Evolutionary conservation across 2,888 invertebrate species (phyloP).

Genomic region (Odontomyia ornata): DNA sequence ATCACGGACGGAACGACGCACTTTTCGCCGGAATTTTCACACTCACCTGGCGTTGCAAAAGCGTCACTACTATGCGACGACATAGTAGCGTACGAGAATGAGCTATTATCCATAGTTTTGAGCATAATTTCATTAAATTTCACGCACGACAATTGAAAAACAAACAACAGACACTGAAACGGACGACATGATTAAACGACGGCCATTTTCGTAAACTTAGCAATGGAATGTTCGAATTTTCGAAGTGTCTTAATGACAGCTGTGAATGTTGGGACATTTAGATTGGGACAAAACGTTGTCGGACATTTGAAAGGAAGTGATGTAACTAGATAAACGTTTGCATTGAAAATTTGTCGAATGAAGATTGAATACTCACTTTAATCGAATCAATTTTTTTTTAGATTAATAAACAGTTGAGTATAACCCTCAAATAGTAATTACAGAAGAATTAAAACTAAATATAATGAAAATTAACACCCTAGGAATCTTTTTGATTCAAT

Average conservation of each 20-base stretch:
- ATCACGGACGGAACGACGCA: neutral
- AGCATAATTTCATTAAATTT: conserved; percentile 56
- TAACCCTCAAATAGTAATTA: too few species aligned
- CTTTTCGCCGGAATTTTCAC: conserved; percentile 20
- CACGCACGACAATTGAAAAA: conserved; percentile 4
- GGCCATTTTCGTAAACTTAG: conserved; percentile 34
- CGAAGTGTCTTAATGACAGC: conserved; percentile 33
- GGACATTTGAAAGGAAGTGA: too few species aligned
- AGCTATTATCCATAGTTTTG: conserved; percentile 61
- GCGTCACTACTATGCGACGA: conserved; percentile 60
- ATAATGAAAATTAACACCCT: too few species aligned
- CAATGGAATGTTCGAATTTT: conserved; percentile 16
- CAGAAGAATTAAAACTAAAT: too few species aligned
- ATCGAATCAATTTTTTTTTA: too few species aligned
- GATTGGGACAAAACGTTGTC: too few species aligned
- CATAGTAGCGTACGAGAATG: conserved; percentile 62
- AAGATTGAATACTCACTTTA: too few species aligned
- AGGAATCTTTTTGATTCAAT: too few species aligned
- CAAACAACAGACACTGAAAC: conserved; percentile 42
- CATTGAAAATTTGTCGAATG: too few species aligned
- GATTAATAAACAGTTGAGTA: too few species aligned
- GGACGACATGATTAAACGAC: conserved; percentile 34
- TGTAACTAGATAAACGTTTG: too few species aligned
- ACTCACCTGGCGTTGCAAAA: conserved; percentile 63
- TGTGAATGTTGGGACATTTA: too few species aligned